Base-by-base conservation (phyloP, 2,797 vertebrate species). In the Ceryle rudis region DNA sequence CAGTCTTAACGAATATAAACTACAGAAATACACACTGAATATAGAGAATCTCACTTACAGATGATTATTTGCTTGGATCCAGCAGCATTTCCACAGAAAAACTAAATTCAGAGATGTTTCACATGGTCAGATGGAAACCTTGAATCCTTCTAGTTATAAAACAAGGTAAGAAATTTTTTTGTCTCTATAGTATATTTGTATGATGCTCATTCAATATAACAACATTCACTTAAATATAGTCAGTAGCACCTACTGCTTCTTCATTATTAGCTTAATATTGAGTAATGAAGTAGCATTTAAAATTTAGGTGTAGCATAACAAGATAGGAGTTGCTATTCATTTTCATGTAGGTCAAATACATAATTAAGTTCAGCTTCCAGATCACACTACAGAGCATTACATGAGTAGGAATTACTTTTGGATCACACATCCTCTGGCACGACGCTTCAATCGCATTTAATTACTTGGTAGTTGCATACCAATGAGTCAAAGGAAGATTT, bases 341-440 rank as follows among this genome's bases (percentile, higher is more conserved):
- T 89, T 44, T 57, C n/a, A 47, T 86, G 62, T 70, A 52, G 64
- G 62, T 93, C 84, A 87, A 62, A 87, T 8, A 19, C 65, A 77
- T 52, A 85, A 51, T 51, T 29, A 67, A 74, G 49, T 29, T 92
- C 85, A 81, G 57, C 73, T 90, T 92, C 54, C 5, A 33, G 80
- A 93, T 52, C 87, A 66, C 55, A 57, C 66, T 52, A 64, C 52
- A 60, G 77, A 81, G 82, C 66, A 75, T 29, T 80, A 72, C 80
- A 86, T 4, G 9, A 95, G 80, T 7, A 91, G 90, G 82, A 93
- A 87, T 96, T 69, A 81, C 46, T 57, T 71, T 39, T 78, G 92
- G 80, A 91, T 87, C 95, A 70, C 74, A 72, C 93, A 88, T 97
- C 78, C 65, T 52, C 88, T 95, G 73, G 85, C 85, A 81, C 25